Evolutionary conservation across 2,888 invertebrate species (phyloP).

Genomic region (Uropetala carovei): DNA sequence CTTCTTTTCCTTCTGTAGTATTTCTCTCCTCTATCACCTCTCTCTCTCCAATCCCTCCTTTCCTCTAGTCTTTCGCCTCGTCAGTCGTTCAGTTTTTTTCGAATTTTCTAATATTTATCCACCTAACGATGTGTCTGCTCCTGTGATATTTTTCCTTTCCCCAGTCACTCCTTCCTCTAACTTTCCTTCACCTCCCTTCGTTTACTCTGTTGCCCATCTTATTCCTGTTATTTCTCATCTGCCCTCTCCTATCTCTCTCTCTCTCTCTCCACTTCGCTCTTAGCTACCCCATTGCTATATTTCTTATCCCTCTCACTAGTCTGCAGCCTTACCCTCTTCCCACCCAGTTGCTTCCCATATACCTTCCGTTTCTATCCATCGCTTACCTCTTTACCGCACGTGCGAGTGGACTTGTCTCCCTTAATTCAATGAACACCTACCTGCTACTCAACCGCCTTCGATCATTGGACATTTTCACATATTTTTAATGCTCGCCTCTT

Average conservation of each 20-base stretch:
- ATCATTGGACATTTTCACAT: not conserved
- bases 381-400: constrained; percentile 6
- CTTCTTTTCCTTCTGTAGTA: too few species aligned
- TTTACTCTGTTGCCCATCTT: not conserved
- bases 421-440: constrained; percentile 35
- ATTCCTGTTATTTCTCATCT: not conserved
- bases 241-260: not conserved
- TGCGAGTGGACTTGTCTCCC: constrained; percentile 6
- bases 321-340: not conserved
- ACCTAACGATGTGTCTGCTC: too few species aligned
- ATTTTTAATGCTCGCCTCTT: constrained; percentile 11
- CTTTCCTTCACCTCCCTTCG: too few species aligned
- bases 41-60: too few species aligned
- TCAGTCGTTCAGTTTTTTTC: too few species aligned
- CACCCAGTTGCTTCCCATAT: not conserved
- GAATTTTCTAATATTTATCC: too few species aligned
- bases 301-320: not conserved
- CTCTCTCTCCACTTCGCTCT: not conserved
- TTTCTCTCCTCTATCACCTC: too few species aligned
- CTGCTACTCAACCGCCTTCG: constrained; percentile 26
- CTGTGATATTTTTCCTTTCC: not conserved
- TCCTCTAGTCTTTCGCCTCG: too few species aligned
- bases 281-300: not conserved
- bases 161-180: not conserved
- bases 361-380: not conserved